Conservation (phyloP, 1,140 invertebrate genomes). For the Ericerus pela region DNA sequence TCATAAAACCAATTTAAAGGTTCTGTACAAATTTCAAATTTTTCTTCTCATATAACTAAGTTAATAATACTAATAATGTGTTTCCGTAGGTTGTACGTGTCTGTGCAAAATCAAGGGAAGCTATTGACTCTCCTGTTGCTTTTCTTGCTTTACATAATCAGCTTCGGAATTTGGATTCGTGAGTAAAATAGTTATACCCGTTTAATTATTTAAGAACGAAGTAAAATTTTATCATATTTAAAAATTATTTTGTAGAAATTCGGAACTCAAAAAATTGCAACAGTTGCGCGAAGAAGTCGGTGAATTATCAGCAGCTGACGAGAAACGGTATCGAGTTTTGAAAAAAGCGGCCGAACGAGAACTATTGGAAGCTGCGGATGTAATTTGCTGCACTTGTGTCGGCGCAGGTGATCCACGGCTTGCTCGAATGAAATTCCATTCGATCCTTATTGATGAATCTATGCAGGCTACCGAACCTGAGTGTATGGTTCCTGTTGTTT, state of each 20-base stretch:
- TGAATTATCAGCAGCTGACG: conserved; percentile 82
- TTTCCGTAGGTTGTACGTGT: conserved; percentile 60
- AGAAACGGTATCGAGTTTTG: conserved; percentile 81
- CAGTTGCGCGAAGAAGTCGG: conserved; percentile 95
- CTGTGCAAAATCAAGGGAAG: conserved; percentile 95
- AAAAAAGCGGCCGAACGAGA: conserved; percentile 87
- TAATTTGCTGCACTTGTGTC: conserved; percentile 98
- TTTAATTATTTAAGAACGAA: neutral
- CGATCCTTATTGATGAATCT: conserved; percentile 96
- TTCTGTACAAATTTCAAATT: neutral
- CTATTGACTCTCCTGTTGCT: conserved; percentile 93
- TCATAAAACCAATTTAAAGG: conserved; percentile 88
- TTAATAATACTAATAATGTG: neutral
- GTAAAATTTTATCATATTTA: neutral
- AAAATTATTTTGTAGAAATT: conserved; percentile 38
- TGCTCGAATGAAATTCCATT: conserved; percentile 83
- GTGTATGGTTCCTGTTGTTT: conserved; percentile 95
- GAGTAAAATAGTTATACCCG: conserved; percentile 19
- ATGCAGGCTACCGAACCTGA: conserved; percentile 94
- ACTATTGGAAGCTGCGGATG: conserved; percentile 87
- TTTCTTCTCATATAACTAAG: no score
- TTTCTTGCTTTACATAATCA: conserved; percentile 96
- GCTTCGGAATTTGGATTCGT: conserved; percentile 76
- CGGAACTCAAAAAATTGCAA: conserved; percentile 88
- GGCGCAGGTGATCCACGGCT: conserved; percentile 91